These are phyloP conservation scores for Thereva unica DNA, from an alignment of 2,888 invertebrate species.

Conservation along the genomic window DNA sequence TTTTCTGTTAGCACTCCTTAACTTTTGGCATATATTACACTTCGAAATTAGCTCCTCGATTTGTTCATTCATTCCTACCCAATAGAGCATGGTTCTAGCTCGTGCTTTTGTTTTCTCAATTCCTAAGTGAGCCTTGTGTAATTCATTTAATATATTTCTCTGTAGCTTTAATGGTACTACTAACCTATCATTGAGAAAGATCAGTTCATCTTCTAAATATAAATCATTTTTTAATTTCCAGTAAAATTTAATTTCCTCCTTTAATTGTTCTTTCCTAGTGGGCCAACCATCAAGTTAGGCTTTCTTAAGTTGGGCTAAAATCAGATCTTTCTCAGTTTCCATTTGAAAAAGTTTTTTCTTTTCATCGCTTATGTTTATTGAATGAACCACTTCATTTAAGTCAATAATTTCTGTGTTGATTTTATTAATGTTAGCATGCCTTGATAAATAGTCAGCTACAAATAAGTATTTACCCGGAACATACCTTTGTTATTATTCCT, in stretches of 20 bases:
- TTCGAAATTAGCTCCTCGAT: slow-evolving; percentile 26
- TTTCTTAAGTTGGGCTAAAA: slow-evolving; percentile 2
- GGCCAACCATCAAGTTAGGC: slow-evolving; percentile 6
- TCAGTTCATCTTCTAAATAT: too few species aligned
- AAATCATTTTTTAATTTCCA: too few species aligned
- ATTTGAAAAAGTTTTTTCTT: slow-evolving; percentile 29
- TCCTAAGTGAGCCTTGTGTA: too few species aligned
- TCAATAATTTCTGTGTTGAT: background rate
- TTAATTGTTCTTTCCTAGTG: background rate
- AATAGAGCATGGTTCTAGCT: too few species aligned
- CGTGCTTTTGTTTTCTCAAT: too few species aligned
- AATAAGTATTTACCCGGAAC: slow-evolving; percentile 44
- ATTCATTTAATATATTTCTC: too few species aligned
- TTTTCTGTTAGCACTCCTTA: background rate
- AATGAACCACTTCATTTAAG: slow-evolving; percentile 35
- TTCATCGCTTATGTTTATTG: background rate
- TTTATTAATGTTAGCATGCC: slow-evolving; percentile 36
- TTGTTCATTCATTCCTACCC: too few species aligned
- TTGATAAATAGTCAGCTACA: slow-evolving; percentile 39
- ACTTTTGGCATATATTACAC: slow-evolving; percentile 31
- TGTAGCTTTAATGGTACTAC: too few species aligned
- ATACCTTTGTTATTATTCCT: slow-evolving; percentile 41
- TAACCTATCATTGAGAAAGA: too few species aligned
- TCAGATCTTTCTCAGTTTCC: slow-evolving; percentile 22
- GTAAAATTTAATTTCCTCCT: slow-evolving; percentile 5